phyloP scores from a whole-genome alignment of 2,113 vertebrate genomes.

The Cryptotis parvus region DNA sequence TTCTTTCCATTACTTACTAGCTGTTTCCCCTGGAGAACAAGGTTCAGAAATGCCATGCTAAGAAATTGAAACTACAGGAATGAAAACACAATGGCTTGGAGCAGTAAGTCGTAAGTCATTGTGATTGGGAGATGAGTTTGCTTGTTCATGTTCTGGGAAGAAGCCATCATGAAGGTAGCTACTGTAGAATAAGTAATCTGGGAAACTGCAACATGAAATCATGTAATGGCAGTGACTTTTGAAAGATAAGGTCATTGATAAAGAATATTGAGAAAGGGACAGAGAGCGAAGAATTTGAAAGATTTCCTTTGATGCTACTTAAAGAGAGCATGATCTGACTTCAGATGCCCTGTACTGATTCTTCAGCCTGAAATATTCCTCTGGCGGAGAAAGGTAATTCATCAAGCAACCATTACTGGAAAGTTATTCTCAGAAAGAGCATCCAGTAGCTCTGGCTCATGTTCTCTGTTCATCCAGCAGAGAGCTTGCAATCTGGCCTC shows the following conservation, averaged over 20 bases:
- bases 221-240: constrained; percentile 48
- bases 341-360: constrained; percentile 56
- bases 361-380: constrained; percentile 60
- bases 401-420: constrained; percentile 60
- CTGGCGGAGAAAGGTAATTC: constrained; percentile 61
- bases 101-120: constrained; percentile 68
- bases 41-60: constrained; percentile 62
- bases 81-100: constrained; percentile 52
- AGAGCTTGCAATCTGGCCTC: constrained; percentile 52
- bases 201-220: constrained; percentile 62
- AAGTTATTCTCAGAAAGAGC: constrained; percentile 62
- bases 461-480: constrained; percentile 29
- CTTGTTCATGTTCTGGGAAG: constrained; percentile 61
- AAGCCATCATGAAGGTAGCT: constrained; percentile 24
- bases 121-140: constrained; percentile 54
- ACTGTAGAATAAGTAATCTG: constrained; percentile 57
- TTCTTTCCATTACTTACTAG: constrained; percentile 41
- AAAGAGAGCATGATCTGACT: constrained; percentile 47
- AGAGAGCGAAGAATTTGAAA: constrained; percentile 66
- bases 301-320: constrained; percentile 50
- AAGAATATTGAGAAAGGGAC: constrained; percentile 58
- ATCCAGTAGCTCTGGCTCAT: constrained; percentile 9
- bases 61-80: constrained; percentile 64
- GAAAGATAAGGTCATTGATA: constrained; percentile 69
- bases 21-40: constrained; percentile 26